phyloP scores from a whole-genome alignment of 2,888 invertebrate genomes.

The Harpalus rufipes region DNA sequence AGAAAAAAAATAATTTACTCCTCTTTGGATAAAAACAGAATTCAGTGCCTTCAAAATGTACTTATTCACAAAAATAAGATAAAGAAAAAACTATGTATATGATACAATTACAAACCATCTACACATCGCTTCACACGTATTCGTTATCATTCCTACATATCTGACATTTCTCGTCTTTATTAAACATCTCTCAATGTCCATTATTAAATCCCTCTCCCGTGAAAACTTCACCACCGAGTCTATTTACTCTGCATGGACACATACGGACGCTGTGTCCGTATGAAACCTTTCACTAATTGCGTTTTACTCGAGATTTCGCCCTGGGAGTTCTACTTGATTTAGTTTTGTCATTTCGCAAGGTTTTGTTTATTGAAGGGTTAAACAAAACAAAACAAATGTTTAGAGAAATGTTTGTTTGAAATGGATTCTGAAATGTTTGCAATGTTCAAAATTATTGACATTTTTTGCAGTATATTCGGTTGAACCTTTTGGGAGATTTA shows the following conservation, averaged over 20 bases:
- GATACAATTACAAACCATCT: too few species aligned
- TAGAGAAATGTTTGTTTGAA: constrained; percentile 26
- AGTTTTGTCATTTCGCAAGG: constrained; percentile 37
- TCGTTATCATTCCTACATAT: too few species aligned
- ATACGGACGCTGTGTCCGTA: background rate
- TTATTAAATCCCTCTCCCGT: background rate
- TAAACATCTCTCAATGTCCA: background rate
- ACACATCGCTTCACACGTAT: too few species aligned
- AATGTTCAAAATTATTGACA: constrained; percentile 33
- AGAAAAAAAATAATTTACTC: too few species aligned
- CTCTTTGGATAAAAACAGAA: too few species aligned
- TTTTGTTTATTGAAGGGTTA: constrained; percentile 29
- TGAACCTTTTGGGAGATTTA: background rate
- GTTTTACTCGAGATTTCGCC: constrained; percentile 19
- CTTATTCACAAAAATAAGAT: too few species aligned
- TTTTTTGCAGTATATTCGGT: constrained; percentile 4
- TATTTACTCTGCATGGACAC: background rate
- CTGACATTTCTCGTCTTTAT: background rate
- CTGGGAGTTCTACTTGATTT: constrained; percentile 36
- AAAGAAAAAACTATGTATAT: too few species aligned
- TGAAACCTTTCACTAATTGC: constrained; percentile 14
- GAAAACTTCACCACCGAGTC: background rate
- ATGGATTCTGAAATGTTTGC: constrained; percentile 9
- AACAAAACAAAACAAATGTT: constrained; percentile 42
- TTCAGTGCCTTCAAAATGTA: too few species aligned